phyloP scores from a whole-genome alignment of 2,113 vertebrate species.

The Fregata magnificens region DNA sequence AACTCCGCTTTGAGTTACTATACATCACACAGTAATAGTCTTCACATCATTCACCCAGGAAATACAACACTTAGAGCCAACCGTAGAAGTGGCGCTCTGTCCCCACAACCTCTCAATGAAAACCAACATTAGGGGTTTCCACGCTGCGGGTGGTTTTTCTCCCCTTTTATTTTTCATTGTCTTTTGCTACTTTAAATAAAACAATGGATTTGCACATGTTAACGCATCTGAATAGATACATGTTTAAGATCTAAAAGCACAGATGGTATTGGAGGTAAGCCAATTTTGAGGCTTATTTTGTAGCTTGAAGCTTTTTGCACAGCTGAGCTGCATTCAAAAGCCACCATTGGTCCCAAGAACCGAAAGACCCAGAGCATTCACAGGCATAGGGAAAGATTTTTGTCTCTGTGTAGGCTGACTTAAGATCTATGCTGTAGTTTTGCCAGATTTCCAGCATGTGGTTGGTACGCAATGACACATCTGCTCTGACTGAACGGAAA shows the following conservation, averaged over 20 bases:
- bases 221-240: constrained; percentile 17
- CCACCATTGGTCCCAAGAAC: not conserved
- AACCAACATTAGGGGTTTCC: not conserved
- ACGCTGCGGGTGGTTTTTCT: not conserved
- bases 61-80: not conserved
- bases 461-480: not conserved
- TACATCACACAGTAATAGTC: not conserved
- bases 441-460: constrained; percentile 41
- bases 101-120: not conserved
- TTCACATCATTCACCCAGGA: not conserved
- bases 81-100: not conserved
- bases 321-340: constrained; percentile 22
- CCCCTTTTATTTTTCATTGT: not conserved
- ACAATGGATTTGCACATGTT: constrained; percentile 21
- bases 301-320: not conserved
- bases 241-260: constrained; percentile 30
- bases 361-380: not conserved
- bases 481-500: not conserved
- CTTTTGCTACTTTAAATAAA: not conserved
- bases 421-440: not conserved
- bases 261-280: constrained; percentile 51
- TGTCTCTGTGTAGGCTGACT: not conserved
- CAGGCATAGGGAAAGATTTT: not conserved
- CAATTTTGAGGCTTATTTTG: constrained; percentile 18
- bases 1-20: not conserved